Percentiles rank a stretch among this genome's conserved stretches.
Evolutionary conservation across 2,113 vertebrate genomes (phyloP).

Genomic region (Pteropus alecto): DNA sequence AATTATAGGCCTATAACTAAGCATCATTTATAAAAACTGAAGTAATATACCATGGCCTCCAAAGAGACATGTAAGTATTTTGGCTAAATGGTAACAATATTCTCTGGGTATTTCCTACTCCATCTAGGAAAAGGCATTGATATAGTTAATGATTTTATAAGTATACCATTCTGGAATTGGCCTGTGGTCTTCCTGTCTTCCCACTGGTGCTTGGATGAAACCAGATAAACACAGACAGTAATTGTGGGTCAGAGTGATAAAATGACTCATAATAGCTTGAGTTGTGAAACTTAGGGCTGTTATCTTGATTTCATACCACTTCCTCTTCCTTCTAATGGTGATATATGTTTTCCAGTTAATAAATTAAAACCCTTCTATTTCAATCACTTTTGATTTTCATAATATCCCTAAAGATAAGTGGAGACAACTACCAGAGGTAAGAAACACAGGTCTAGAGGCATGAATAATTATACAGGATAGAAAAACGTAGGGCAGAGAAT

Average conservation of each 20-base stretch:
- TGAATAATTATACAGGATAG: not conserved
- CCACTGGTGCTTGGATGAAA: not conserved
- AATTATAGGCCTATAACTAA: constrained; percentile 76
- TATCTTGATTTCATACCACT: constrained; percentile 17
- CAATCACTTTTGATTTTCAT: constrained; percentile 23
- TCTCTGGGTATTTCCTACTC: not conserved
- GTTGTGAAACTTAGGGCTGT: not conserved
- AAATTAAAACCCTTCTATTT: constrained; percentile 8
- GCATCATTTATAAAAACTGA: constrained; percentile 28
- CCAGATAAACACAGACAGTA: not conserved
- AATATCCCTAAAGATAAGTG: not conserved
- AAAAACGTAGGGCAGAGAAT: not conserved
- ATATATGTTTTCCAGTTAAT: not conserved
- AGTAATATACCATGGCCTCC: not conserved
- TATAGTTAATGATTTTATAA: constrained; percentile 8
- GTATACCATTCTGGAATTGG: not conserved
- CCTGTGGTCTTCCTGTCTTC: not conserved
- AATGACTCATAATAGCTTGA: not conserved
- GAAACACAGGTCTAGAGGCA: not conserved
- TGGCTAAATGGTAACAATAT: constrained; percentile 4
- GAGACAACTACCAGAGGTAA: not conserved
- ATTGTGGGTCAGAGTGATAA: not conserved
- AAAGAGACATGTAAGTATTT: not conserved
- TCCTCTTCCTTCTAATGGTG: not conserved
- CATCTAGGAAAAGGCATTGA: not conserved